Percentiles rank a stretch among this genome's conserved stretches.
Conservation (phyloP, 1,140 invertebrate genomes). For the Ips nitidus region DNA sequence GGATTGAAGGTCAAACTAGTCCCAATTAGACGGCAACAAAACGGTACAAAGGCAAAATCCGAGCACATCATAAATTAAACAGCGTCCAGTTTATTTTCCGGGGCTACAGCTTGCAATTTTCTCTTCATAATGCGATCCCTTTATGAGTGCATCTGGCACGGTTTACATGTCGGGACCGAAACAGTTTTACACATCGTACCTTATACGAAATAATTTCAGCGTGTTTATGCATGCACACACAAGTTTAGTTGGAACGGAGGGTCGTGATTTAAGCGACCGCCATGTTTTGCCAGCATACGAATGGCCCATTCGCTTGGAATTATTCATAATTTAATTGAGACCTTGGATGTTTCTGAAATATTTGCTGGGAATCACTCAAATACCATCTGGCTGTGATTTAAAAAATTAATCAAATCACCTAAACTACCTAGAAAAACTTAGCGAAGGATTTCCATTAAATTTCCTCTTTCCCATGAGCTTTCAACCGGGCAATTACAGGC, state of each 20-base stretch:
- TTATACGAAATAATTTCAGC: slow-evolving; percentile 16
- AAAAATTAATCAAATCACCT: background rate
- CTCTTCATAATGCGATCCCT: slow-evolving; percentile 7
- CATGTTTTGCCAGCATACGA: slow-evolving; percentile 19
- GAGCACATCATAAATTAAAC: background rate
- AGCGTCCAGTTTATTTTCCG: slow-evolving; percentile 11
- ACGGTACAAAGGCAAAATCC: too few relatives aligned
- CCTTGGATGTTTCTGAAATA: background rate
- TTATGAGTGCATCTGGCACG: slow-evolving; percentile 13
- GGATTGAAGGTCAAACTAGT: too few relatives aligned
- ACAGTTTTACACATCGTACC: slow-evolving; percentile 24
- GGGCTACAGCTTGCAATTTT: slow-evolving; percentile 14
- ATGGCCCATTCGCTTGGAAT: background rate
- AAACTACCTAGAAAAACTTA: too few relatives aligned
- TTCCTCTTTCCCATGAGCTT: background rate
- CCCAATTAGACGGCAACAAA: too few relatives aligned
- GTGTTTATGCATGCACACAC: slow-evolving; percentile 28
- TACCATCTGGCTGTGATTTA: background rate
- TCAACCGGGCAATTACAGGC: background rate
- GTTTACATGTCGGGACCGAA: slow-evolving; percentile 5
- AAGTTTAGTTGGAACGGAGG: slow-evolving; percentile 9
- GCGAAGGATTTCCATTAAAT: background rate
- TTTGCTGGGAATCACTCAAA: background rate
- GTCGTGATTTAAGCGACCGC: slow-evolving; percentile 22
- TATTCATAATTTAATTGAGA: slow-evolving; percentile 8